Percentiles rank a stretch among this genome's conserved stretches.
phyloP scores from a whole-genome alignment of 2,888 invertebrate genomes.

The Caenorhabditis auriculariae region DNA sequence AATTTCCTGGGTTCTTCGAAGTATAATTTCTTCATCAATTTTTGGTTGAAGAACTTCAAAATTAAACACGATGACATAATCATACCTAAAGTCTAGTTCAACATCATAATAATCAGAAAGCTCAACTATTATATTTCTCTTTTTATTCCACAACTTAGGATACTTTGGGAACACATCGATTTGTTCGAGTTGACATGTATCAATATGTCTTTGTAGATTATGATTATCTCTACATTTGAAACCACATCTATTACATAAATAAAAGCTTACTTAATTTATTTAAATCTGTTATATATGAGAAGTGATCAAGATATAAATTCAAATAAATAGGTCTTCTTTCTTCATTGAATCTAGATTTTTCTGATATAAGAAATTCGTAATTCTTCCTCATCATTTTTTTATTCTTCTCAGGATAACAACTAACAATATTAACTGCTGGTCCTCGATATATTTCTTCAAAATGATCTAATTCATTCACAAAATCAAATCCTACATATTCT shows the following conservation, averaged over 20 bases:
- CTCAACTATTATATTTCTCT: slow-evolving; percentile 19
- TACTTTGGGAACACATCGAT: slow-evolving; percentile 12
- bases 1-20: slow-evolving; percentile 7
- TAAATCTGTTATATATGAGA: slow-evolving; percentile 17
- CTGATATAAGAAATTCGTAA: slow-evolving; percentile 7
- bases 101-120: slow-evolving; percentile 20
- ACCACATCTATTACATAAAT: slow-evolving; percentile 16
- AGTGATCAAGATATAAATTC: slow-evolving; percentile 19
- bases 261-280: slow-evolving; percentile 12
- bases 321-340: slow-evolving; percentile 15
- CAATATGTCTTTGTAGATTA: slow-evolving; percentile 15
- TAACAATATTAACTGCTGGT: slow-evolving; percentile 16
- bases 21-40: slow-evolving; percentile 6
- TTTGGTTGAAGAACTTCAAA: slow-evolving; percentile 11
- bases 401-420: too few relatives aligned
- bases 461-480: slow-evolving; percentile 10
- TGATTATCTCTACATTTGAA: slow-evolving; percentile 9
- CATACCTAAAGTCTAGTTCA: slow-evolving; percentile 20
- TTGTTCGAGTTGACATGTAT: slow-evolving; percentile 13
- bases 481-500: slow-evolving; percentile 15
- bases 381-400: too few relatives aligned
- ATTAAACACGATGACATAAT: slow-evolving; percentile 18
- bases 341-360: slow-evolving; percentile 15
- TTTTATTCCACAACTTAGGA: slow-evolving; percentile 17
- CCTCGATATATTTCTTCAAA: slow-evolving; percentile 10